Conservation (phyloP, 2,888 invertebrate species). For the Diplolepis rosae region DNA sequence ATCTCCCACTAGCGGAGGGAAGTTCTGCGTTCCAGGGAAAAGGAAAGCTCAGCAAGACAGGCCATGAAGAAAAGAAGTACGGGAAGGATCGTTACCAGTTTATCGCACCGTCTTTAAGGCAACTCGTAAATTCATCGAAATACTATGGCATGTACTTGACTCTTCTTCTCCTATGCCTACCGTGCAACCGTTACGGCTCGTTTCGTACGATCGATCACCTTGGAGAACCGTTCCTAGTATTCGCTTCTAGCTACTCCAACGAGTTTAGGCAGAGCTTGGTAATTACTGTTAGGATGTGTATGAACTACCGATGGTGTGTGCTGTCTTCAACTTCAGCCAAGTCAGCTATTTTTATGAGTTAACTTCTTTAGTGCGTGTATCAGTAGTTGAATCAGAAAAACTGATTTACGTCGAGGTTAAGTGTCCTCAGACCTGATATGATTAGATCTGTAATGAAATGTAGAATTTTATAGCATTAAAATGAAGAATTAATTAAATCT, state of each 20-base stretch:
- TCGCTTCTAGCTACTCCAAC: slow-evolving; percentile 22
- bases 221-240: slow-evolving; percentile 12
- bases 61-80: not conserved
- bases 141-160: slow-evolving; percentile 27
- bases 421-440: not conserved
- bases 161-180: slow-evolving; percentile 6
- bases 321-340: slow-evolving; percentile 1
- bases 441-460: not conserved
- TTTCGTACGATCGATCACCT: slow-evolving; percentile 41
- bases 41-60: not conserved
- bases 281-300: slow-evolving; percentile 13
- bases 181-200: slow-evolving; percentile 45
- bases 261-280: slow-evolving; percentile 16
- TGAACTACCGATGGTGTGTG: not conserved
- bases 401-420: slow-evolving; percentile 17
- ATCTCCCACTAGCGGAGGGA: slow-evolving; percentile 29
- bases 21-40: not conserved
- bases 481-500: too few species aligned
- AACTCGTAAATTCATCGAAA: slow-evolving; percentile 41
- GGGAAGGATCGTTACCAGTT: slow-evolving; percentile 34
- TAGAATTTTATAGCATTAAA: too few species aligned
- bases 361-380: slow-evolving; percentile 3
- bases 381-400: slow-evolving; percentile 3
- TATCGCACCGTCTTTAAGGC: slow-evolving; percentile 36
- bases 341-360: slow-evolving; percentile 22